These are phyloP conservation scores for Macrosoma leucophasiata DNA, from an alignment of 2,888 invertebrate genomes.

Conservation along the genomic window DNA sequence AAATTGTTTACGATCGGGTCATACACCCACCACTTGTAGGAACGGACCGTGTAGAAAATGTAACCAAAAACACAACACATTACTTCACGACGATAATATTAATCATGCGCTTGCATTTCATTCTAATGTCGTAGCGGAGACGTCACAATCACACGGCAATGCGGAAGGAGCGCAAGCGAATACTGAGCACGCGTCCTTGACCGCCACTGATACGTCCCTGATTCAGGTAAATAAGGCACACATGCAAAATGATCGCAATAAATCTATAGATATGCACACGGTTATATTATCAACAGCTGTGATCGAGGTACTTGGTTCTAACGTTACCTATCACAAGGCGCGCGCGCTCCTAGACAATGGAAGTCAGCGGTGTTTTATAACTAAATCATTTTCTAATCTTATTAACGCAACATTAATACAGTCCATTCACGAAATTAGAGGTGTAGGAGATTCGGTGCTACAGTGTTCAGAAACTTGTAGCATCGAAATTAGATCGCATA, in stretches of 20 bases:
- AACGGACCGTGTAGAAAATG: slow-evolving; percentile 6
- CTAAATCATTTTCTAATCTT: slow-evolving; percentile 19
- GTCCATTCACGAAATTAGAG: slow-evolving; percentile 11
- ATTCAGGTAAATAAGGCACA: neutral
- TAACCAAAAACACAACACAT: slow-evolving; percentile 6
- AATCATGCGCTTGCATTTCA: slow-evolving; percentile 2
- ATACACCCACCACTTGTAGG: slow-evolving; percentile 1
- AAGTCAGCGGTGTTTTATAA: slow-evolving; percentile 18
- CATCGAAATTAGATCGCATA: slow-evolving; percentile 15
- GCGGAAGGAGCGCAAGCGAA: too few relatives aligned
- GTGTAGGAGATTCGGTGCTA: slow-evolving; percentile 3
- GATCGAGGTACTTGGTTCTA: slow-evolving; percentile 1
- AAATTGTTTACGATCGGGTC: slow-evolving; percentile 8
- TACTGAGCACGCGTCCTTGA: too few relatives aligned
- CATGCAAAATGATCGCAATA: slow-evolving; percentile 3
- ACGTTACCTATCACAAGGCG: slow-evolving; percentile 1
- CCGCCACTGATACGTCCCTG: slow-evolving; percentile 4
- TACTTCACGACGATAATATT: slow-evolving; percentile 6
- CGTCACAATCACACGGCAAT: too few relatives aligned
- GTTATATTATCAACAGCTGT: slow-evolving; percentile 6
- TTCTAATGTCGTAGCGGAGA: neutral
- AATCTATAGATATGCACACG: neutral
- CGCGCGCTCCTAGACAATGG: slow-evolving; percentile 7
- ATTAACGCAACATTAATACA: slow-evolving; percentile 22
- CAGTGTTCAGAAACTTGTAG: slow-evolving; percentile 6